Conservation (phyloP, 2,113 vertebrate genomes). For the Pithys albifrons region DNA sequence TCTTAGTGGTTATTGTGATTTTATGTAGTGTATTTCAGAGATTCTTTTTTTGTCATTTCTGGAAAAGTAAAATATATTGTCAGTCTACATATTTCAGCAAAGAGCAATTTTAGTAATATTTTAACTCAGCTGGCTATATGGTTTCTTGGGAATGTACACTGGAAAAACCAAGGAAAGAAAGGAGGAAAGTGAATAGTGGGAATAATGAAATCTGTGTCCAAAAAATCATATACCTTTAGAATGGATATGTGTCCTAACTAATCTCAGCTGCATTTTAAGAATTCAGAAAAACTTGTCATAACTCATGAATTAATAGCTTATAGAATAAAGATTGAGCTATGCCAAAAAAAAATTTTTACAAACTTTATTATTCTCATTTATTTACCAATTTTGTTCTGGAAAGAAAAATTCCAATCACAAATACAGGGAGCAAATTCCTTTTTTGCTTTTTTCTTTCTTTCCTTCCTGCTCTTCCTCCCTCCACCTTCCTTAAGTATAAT, state of each 20-base stretch:
- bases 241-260: neutral
- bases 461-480: neutral
- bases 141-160: neutral
- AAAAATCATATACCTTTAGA: neutral
- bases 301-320: neutral
- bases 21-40: neutral
- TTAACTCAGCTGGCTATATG: neutral
- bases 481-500: neutral
- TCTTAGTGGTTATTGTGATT: neutral
- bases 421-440: neutral
- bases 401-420: neutral
- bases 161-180: neutral
- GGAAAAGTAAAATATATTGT: neutral
- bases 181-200: neutral
- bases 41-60: neutral
- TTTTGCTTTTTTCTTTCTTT: neutral
- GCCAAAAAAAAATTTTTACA: neutral
- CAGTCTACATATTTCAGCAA: neutral
- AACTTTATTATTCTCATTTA: neutral
- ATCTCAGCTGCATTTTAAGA: neutral
- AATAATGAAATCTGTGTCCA: neutral
- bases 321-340: neutral
- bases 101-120: neutral
- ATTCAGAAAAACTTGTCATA: neutral
- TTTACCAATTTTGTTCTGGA: neutral